Percentiles rank a stretch among this genome's conserved stretches.
These are phyloP conservation scores for Melieria omissa DNA, from an alignment of 2,888 invertebrate species.

Conservation along the genomic window DNA sequence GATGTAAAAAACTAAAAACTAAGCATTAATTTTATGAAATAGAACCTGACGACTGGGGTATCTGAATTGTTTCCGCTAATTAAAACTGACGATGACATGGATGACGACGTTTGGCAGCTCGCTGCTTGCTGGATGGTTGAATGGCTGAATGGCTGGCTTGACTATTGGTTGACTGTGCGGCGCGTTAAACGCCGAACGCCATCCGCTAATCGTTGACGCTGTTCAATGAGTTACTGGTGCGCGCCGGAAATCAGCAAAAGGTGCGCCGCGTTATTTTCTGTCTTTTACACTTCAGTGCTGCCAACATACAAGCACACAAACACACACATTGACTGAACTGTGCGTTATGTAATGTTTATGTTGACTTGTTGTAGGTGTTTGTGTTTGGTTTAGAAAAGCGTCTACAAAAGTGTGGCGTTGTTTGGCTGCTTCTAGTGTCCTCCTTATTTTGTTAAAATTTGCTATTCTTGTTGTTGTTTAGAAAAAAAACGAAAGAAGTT, in stretches of 20 bases:
- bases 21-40: conserved; percentile 24
- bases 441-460: no score
- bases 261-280: conserved; percentile 51
- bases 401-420: not conserved
- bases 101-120: conserved; percentile 19
- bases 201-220: conserved; percentile 18
- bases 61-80: conserved; percentile 57
- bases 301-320: not conserved
- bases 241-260: conserved; percentile 63
- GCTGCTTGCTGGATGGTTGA: not conserved
- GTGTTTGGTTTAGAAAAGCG: not conserved
- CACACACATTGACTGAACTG: not conserved
- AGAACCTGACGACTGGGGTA: conserved; percentile 28
- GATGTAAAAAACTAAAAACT: conserved; percentile 16
- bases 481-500: no score
- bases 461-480: no score
- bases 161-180: not conserved
- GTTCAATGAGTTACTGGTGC: conserved; percentile 62
- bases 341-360: not conserved
- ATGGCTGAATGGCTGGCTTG: conserved; percentile 1
- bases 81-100: conserved; percentile 54
- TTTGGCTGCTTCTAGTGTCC: no score
- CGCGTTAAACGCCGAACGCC: not conserved
- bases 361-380: not conserved
- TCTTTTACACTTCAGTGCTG: conserved; percentile 8